Conservation (phyloP, 2,888 invertebrate genomes). For the Chymomyza amoena region DNA sequence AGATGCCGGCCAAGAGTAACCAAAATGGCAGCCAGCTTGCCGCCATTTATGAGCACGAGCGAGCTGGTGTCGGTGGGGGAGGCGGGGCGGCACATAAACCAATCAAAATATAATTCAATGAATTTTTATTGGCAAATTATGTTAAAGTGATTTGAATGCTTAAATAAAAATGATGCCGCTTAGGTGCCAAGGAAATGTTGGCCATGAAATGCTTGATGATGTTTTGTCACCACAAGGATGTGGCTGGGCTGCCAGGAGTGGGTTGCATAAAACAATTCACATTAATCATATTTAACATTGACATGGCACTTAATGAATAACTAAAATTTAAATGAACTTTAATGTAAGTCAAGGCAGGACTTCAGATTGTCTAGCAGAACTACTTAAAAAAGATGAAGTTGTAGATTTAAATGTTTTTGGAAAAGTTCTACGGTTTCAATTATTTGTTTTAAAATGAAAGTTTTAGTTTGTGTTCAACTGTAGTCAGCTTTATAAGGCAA, state of each 20-base stretch:
- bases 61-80: no score
- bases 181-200: neutral
- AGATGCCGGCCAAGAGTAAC: neutral
- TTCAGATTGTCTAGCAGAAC: no score
- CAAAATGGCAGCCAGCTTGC: slow-evolving; percentile 1
- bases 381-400: no score
- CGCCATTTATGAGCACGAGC: slow-evolving; percentile 4
- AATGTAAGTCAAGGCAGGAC: no score
- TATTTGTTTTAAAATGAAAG: no score
- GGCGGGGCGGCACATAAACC: slow-evolving; percentile 50
- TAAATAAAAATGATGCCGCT: neutral
- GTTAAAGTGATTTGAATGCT: slow-evolving; percentile 67
- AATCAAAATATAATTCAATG: slow-evolving; percentile 69
- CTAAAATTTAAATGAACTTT: no score
- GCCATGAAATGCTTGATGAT: neutral
- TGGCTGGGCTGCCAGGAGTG: no score
- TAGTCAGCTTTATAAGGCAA: no score
- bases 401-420: no score
- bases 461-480: no score
- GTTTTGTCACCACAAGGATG: neutral
- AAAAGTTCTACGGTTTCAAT: no score
- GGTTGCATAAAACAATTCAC: neutral
- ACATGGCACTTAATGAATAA: no score
- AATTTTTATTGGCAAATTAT: slow-evolving; percentile 69
- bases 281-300: neutral